Evolutionary conservation across 2,113 vertebrate species (phyloP), one percentile per base, ranked within the genome.

Genomic region (Pheucticus melanocephalus): DNA sequence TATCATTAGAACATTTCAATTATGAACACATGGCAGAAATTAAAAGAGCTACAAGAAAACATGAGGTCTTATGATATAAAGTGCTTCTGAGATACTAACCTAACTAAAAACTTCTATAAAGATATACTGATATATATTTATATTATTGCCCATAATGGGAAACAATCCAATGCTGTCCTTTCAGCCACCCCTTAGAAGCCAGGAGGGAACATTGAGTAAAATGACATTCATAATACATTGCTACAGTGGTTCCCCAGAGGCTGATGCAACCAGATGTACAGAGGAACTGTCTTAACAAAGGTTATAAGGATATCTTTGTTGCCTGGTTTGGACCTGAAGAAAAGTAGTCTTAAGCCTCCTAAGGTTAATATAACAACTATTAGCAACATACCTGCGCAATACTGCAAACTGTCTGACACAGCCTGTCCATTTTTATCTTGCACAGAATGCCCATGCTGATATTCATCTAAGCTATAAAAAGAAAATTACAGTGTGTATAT

Each of bases 401-500:
- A 5, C 57, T 88, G 88, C 28, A 39, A 72, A 86, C 63, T 44
- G 35, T 82, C 86, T 66, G 91, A 60, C 24, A 66, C n/a, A 51
- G 83, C 56, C 69, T 90, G 73, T 30, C 5, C 86, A 17, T 35
- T 82, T 90, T 94, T 71, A 42, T 85, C 79, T 57, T 85, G 71
- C 37, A 27, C 44, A 44, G 24, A 33, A 68, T 92, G 72, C 92
- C 92, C 94, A 40, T 23, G 56, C 2, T 51, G 79, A 85, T 50
- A 82, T 40, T 77, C 69, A 40, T 61, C 24, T 63, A 92, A 87
- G 11, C 97, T 97, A 86, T 17, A 96, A 97, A 96, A 94, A 82
- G 15, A 91, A 91, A 73, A 25, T 77, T 31, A 91, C 2, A 47
- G 28, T 37, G 18, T 64, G 23, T 12, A 27, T 83, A 23, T 33